Evolutionary conservation across 2,113 vertebrate species (phyloP).

Genomic region (Phaethon lepturus): DNA sequence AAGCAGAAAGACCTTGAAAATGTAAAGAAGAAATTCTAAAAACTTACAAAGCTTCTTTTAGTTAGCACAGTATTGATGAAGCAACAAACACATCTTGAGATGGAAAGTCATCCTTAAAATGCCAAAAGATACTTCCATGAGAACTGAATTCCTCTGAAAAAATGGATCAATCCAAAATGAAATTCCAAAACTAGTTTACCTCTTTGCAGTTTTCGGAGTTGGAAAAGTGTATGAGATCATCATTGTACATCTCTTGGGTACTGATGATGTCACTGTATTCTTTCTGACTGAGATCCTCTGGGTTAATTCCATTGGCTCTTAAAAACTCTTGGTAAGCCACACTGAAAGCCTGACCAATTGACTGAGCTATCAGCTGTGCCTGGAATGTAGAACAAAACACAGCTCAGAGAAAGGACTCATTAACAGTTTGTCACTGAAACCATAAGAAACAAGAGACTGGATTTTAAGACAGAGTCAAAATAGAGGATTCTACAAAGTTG

Average conservation of each 20-base stretch:
- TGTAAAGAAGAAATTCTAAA: neutral
- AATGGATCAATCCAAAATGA: neutral
- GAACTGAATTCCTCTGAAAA: neutral
- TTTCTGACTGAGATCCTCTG: constrained; percentile 98
- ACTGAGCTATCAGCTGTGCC: constrained; percentile 99
- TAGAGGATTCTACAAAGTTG: neutral
- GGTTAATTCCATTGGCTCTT: constrained; percentile 96
- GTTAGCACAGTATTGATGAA: neutral
- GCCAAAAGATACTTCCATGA: neutral
- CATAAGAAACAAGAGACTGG: neutral
- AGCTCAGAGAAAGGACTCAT: neutral
- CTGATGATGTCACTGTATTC: constrained; percentile 99
- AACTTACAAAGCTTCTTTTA: neutral
- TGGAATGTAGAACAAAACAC: constrained; percentile 42
- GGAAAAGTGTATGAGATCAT: constrained; percentile 98
- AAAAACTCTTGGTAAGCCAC: constrained; percentile 99
- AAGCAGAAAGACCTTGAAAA: neutral
- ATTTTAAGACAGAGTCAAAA: neutral
- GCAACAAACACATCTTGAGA: neutral
- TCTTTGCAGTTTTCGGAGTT: constrained; percentile 99
- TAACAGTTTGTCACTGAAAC: neutral
- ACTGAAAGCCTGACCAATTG: constrained; percentile 98
- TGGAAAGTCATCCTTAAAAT: neutral
- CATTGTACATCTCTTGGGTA: constrained; percentile 99
- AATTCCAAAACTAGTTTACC: constrained; percentile 72